Evolutionary conservation across 2,797 vertebrate species (phyloP).

Genomic region (Onychomys arenicola): DNA sequence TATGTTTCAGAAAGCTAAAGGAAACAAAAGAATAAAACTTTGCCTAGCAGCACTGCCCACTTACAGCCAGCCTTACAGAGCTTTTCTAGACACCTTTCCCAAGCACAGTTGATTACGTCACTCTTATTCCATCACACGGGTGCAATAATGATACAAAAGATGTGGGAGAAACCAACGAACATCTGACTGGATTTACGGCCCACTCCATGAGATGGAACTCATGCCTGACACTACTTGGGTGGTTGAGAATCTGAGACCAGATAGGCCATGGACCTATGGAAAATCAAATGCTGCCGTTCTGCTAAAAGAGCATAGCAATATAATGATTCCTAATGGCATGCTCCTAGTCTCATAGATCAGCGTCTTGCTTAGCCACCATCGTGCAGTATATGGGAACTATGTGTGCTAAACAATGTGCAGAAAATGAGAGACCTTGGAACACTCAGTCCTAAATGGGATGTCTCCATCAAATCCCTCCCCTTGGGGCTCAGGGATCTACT

Average conservation of each 20-base stretch:
- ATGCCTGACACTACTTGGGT: too few species aligned
- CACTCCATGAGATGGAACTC: neutral
- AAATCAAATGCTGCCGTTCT: neutral
- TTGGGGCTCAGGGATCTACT: too few species aligned
- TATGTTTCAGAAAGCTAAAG: neutral
- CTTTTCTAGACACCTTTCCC: neutral
- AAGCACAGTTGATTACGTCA: neutral
- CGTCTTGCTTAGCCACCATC: neutral
- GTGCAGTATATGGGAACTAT: neutral
- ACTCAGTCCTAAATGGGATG: neutral
- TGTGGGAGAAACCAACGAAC: neutral
- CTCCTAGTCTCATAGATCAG: neutral
- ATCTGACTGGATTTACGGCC: neutral
- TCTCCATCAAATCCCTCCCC: neutral
- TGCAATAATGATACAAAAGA: neutral
- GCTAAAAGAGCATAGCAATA: neutral
- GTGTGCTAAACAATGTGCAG: neutral
- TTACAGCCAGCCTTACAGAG: neutral
- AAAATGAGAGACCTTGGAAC: neutral
- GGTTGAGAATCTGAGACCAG: neutral
- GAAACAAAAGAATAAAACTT: neutral
- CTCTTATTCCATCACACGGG: neutral
- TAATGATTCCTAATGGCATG: neutral
- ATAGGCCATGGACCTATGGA: too few species aligned
- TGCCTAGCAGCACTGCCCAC: neutral